Evolutionary conservation across 2,888 invertebrate genomes (phyloP).

Genomic region (Chloromyia formosa): DNA sequence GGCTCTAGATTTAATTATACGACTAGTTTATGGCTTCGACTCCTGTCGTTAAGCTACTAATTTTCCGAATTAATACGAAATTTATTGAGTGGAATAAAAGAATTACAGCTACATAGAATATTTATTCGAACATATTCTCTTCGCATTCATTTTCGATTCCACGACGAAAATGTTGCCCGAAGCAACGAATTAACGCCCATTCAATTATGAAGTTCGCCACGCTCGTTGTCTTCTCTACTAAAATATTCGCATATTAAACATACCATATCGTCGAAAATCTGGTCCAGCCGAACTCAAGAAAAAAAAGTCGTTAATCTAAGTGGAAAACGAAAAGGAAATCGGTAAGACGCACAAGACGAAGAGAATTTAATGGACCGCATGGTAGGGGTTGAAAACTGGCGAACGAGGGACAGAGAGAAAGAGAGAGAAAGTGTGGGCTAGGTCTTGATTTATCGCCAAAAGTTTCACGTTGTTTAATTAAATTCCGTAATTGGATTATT

Average conservation of each 20-base stretch:
- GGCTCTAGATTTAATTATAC: no score
- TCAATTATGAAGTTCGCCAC: slow-evolving; percentile 17
- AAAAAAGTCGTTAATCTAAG: slow-evolving; percentile 33
- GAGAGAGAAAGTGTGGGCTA: neutral
- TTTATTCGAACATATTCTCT: neutral
- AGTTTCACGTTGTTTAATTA: slow-evolving; percentile 43
- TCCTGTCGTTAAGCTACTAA: neutral
- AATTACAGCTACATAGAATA: slow-evolving; percentile 6
- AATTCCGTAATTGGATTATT: slow-evolving; percentile 44
- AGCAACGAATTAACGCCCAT: slow-evolving; percentile 19
- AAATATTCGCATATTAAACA: slow-evolving; percentile 26
- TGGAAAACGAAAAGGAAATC: neutral
- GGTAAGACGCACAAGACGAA: neutral
- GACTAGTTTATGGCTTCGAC: no score
- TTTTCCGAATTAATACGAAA: slow-evolving; percentile 8
- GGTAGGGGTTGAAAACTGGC: neutral
- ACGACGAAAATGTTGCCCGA: neutral
- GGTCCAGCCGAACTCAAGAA: neutral
- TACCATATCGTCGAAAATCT: slow-evolving; percentile 14
- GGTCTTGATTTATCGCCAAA: slow-evolving; percentile 34
- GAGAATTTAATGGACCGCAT: slow-evolving; percentile 26
- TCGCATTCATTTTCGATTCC: no score
- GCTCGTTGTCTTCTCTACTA: slow-evolving; percentile 3
- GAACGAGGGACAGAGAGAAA: neutral
- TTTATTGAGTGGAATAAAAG: slow-evolving; percentile 22